Evolutionary conservation across 2,113 vertebrate genomes (phyloP).

Genomic region (Petrocephalus microphthalmus): DNA sequence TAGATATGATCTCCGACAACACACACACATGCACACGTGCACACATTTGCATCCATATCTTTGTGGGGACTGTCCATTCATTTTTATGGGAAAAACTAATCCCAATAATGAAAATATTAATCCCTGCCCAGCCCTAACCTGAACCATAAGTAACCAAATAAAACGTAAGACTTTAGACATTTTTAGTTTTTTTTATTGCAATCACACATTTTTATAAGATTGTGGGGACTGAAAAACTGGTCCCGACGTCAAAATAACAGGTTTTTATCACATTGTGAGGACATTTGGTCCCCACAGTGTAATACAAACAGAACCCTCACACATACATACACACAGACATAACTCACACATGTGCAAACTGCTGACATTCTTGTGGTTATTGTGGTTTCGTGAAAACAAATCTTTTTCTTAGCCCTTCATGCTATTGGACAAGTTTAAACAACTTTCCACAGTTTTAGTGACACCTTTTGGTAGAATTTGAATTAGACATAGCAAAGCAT

Average conservation of each 20-base stretch:
- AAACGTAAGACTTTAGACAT: neutral
- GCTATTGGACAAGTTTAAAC: neutral
- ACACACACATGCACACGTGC: too few species aligned
- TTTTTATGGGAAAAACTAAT: too few species aligned
- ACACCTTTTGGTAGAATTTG: conserved; percentile 1
- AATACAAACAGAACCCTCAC: neutral
- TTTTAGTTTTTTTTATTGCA: neutral
- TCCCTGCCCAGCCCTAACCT: neutral
- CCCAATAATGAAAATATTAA: neutral
- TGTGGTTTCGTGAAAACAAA: neutral
- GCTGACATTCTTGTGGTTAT: neutral
- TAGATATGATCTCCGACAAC: neutral
- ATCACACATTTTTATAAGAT: neutral
- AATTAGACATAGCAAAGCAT: neutral
- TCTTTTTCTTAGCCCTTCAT: neutral
- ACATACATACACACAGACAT: neutral
- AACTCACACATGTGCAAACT: neutral
- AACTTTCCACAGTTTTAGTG: neutral
- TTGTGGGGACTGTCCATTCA: too few species aligned
- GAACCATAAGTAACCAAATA: neutral
- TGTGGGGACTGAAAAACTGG: neutral
- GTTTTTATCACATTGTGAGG: neutral
- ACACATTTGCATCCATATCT: too few species aligned
- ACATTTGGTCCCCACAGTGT: neutral
- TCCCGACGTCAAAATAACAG: neutral